Evolutionary conservation across 2,888 invertebrate species (phyloP).

Genomic region (Temnothorax rugatulus): DNA sequence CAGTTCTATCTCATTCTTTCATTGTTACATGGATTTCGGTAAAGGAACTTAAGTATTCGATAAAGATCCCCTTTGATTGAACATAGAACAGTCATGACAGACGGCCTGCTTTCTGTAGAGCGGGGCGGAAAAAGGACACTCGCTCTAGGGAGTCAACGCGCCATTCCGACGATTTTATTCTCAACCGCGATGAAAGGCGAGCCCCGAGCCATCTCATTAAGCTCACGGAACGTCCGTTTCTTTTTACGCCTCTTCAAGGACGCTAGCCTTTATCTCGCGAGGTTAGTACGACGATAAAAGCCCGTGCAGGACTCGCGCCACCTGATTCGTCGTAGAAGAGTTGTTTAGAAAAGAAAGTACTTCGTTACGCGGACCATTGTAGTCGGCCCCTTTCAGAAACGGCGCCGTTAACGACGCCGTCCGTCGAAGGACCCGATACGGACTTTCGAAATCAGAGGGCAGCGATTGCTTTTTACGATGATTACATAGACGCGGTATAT

Average conservation of each 20-base stretch:
- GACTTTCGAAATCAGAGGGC: conserved; percentile 29
- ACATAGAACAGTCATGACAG: conserved; percentile 3
- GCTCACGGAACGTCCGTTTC: conserved; percentile 52
- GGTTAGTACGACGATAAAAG: conserved; percentile 67
- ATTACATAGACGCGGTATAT: conserved; percentile 18
- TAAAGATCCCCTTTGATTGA: conserved; percentile 1
- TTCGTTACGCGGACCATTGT: conserved; percentile 58
- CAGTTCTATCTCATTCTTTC: background rate
- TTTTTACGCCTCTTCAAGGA: conserved; percentile 52
- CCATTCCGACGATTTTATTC: conserved; percentile 52
- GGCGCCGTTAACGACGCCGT: conserved; percentile 47
- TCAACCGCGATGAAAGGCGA: conserved; percentile 57
- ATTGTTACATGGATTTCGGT: background rate
- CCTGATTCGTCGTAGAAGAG: conserved; percentile 56
- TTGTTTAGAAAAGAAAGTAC: conserved; percentile 62
- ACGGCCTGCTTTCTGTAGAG: background rate
- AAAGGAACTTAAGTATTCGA: background rate
- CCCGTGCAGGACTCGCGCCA: conserved; percentile 19
- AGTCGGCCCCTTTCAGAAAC: conserved; percentile 31
- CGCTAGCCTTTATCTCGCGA: conserved; percentile 55
- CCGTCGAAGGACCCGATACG: conserved; percentile 42
- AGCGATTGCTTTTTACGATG: conserved; percentile 36
- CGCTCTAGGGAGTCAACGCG: conserved; percentile 23
- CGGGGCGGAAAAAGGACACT: conserved; percentile 32
- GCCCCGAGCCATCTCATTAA: conserved; percentile 65